Conservation (phyloP, 2,888 invertebrate species). For the Hedya salicella region DNA sequence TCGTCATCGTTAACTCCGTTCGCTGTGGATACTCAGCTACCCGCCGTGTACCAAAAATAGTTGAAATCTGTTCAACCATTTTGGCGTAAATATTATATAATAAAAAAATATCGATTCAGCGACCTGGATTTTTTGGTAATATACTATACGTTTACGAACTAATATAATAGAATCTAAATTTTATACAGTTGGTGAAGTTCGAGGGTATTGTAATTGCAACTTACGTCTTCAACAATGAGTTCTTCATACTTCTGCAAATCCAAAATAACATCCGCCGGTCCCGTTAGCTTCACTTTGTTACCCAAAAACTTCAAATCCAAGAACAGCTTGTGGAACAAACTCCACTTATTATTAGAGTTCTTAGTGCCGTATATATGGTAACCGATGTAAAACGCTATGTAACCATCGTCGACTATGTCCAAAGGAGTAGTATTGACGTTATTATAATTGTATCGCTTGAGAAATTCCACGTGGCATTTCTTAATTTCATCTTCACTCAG, state of each 20-base stretch:
- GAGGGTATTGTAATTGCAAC: conserved; percentile 51
- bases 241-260: conserved; percentile 87
- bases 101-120: no score
- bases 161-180: no score
- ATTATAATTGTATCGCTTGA: conserved; percentile 84
- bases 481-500: conserved; percentile 70
- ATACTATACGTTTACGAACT: no score
- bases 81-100: no score
- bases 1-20: no score
- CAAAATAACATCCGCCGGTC: conserved; percentile 88
- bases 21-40: no score
- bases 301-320: conserved; percentile 89
- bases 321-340: conserved; percentile 86
- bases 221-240: conserved; percentile 83
- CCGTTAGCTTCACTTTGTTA: conserved; percentile 88
- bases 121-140: no score
- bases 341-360: conserved; percentile 69
- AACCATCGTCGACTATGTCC: conserved; percentile 88
- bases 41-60: no score
- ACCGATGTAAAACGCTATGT: conserved; percentile 89
- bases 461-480: conserved; percentile 84
- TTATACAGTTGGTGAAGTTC: no score
- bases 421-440: conserved; percentile 79
- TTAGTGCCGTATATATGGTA: conserved; percentile 87
- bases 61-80: no score